Conservation (phyloP, 2,888 invertebrate species). For the Boloria euphrosyne region DNA sequence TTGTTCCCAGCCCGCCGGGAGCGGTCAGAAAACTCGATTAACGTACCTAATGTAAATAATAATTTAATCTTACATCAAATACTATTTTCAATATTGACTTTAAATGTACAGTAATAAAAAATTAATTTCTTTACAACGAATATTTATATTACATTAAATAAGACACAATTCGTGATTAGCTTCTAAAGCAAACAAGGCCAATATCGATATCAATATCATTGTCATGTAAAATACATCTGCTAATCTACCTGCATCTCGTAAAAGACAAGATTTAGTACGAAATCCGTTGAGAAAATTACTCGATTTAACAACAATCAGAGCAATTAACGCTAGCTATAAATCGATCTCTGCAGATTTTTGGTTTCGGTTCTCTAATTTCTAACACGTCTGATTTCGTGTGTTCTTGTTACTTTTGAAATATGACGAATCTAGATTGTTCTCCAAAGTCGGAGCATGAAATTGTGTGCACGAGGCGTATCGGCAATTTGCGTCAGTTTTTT, state of each 20-base stretch:
- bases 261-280: slow-evolving; percentile 10
- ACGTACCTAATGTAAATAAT: slow-evolving; percentile 32
- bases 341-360: slow-evolving; percentile 49
- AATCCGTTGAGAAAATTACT: slow-evolving; percentile 15
- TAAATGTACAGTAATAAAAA: slow-evolving; percentile 7
- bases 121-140: not conserved
- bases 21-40: slow-evolving; percentile 38
- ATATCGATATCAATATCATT: not conserved
- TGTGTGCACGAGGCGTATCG: slow-evolving; percentile 82
- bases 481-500: slow-evolving; percentile 82
- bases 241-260: slow-evolving; percentile 2
- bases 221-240: not conserved
- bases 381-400: slow-evolving; percentile 48
- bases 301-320: slow-evolving; percentile 20
- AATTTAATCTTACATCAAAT: slow-evolving; percentile 21
- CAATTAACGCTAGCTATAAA: slow-evolving; percentile 42
- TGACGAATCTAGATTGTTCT: slow-evolving; percentile 77
- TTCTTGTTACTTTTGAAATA: slow-evolving; percentile 60
- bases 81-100: not conserved
- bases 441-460: slow-evolving; percentile 76
- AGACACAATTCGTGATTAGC: too few species aligned
- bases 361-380: slow-evolving; percentile 41
- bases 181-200: not conserved
- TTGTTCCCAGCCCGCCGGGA: slow-evolving; percentile 50
- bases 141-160: too few species aligned